Base-by-base conservation (phyloP, 2,797 vertebrate genomes). In the Spinus pinus region DNA sequence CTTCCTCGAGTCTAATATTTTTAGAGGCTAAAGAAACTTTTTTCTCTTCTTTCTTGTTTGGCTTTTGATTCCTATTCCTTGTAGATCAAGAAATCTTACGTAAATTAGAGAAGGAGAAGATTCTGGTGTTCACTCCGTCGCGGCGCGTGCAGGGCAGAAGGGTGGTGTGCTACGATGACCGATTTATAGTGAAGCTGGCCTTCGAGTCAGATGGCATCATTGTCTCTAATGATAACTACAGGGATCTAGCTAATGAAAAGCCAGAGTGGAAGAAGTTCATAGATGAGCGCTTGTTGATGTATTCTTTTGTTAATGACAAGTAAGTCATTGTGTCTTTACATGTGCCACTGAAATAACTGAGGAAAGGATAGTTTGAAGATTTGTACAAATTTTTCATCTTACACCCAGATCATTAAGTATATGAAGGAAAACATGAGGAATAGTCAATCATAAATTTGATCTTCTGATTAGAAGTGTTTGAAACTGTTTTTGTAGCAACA, bases 301-400 rank as follows among this genome's bases (percentile, higher is more conserved):
- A 99, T 96, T 99, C 99, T 9, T 99, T 99, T 95, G 99, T 99
- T 86, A 99, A 99, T 79, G 99, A 99, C 98, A 99, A 99, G 99
- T 99, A 98, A 99, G 99, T 95, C 20, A 31, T 80, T 56, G 30
- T 77, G 0, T 69, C 51, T 78, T 82, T 56, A 14, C 28, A 4
- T 1, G 3, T 41, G 37, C 72, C 66, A 9, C 58, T 95, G 28
- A 80, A 81, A 56, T 73, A 61, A 28, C 15, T 23, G 60, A 62
- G 30, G 25, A 60, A 42, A 35, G 9, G 25, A 35, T 13, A 35
- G 5, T 65, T 56, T 41, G 44, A 60, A 74, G 50, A 78, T 54
- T 22, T 41, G 14, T 46, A 17, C 4, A 1, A 12, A 10, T 82
- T 86, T 84, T 42, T 58, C 65, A 6, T 17, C 31, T 86, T 72